These are phyloP conservation scores for Chelonia mydas DNA, from an alignment of 2,797 vertebrate genomes.

Conservation along the genomic window DNA sequence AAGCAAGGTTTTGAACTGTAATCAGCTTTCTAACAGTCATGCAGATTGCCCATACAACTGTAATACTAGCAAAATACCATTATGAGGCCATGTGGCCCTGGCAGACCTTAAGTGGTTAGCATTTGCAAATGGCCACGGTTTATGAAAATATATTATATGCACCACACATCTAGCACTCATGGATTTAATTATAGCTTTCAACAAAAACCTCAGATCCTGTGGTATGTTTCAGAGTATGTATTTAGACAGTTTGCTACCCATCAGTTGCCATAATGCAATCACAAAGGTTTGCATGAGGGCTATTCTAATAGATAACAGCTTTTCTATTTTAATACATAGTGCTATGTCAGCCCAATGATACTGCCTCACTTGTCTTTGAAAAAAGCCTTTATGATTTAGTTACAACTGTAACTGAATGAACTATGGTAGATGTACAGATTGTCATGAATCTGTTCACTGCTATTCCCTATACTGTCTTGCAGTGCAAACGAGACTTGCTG, in stretches of 20 bases:
- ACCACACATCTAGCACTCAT: accelerated
- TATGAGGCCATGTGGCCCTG: not conserved
- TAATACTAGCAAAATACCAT: not conserved
- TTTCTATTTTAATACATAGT: not conserved
- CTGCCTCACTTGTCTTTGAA: not conserved
- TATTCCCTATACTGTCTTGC: not conserved
- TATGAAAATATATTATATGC: accelerated
- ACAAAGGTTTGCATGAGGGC: not conserved
- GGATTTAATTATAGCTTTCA: not conserved
- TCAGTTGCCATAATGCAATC: not conserved
- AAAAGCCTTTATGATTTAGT: not conserved
- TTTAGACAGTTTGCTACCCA: not conserved
- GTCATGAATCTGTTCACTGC: not conserved
- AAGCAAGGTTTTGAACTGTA: not conserved
- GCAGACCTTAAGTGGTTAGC: not conserved
- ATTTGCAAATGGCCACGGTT: not conserved
- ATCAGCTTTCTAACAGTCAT: not conserved
- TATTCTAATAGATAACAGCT: not conserved
- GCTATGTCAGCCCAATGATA: not conserved
- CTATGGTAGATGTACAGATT: not conserved
- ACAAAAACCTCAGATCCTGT: not conserved
- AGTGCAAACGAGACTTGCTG: not conserved
- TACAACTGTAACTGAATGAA: not conserved
- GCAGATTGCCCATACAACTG: not conserved
- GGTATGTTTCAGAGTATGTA: not conserved